These are phyloP conservation scores for Circaetus gallicus DNA, from an alignment of 2,113 vertebrate species.

Conservation along the genomic window DNA sequence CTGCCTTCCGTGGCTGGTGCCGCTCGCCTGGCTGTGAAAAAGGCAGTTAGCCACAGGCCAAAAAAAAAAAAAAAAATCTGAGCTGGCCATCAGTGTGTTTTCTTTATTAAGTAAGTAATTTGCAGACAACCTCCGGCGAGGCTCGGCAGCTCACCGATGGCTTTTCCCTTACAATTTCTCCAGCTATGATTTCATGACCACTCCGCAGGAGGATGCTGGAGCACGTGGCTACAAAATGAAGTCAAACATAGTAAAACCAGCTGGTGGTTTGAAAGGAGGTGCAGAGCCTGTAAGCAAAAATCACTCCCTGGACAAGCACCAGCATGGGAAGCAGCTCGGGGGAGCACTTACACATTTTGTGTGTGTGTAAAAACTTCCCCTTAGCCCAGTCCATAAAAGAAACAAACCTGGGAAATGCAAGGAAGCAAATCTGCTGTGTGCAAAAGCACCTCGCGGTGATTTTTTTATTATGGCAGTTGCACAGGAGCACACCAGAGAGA, in stretches of 20 bases:
- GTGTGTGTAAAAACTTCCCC: background rate
- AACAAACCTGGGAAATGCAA: background rate
- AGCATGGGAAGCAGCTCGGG: background rate
- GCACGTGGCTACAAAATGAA: background rate
- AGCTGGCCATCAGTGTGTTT: background rate
- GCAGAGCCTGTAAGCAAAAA: background rate
- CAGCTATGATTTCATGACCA: background rate
- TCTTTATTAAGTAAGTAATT: background rate
- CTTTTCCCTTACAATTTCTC: background rate
- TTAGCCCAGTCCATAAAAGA: too few species aligned
- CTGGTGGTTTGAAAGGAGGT: background rate
- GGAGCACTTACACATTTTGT: background rate
- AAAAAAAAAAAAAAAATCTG: background rate
- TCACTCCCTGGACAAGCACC: background rate
- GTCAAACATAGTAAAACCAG: background rate
- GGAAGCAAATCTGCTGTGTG: background rate
- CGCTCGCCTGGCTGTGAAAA: background rate
- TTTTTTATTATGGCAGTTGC: background rate
- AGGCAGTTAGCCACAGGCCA: background rate
- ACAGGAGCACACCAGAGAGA: background rate
- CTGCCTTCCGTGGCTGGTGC: too few species aligned
- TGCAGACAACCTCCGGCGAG: background rate
- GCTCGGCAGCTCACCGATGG: background rate
- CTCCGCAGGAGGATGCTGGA: background rate
- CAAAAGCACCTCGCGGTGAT: background rate